A percentile compares a stretch with the other conserved stretches of the same genome.
Conservation (phyloP, 2,113 vertebrate genomes). For the Ovis aries region DNA sequence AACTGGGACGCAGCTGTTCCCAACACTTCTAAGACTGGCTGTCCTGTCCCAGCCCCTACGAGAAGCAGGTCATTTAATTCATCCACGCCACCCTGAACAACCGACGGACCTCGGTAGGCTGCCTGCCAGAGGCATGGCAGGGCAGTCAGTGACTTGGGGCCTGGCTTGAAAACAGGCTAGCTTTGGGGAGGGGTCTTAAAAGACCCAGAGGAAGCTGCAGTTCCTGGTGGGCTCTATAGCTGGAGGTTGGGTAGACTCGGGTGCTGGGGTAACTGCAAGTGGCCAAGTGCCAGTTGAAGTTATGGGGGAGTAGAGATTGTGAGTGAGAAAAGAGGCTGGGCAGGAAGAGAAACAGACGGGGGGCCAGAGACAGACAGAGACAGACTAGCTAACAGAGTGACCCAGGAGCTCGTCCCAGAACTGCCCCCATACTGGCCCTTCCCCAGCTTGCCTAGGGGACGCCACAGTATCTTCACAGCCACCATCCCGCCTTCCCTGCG, state of each 20-base stretch:
- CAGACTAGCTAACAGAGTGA: background rate
- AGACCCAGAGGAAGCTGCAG: background rate
- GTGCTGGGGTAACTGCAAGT: background rate
- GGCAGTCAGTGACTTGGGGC: background rate
- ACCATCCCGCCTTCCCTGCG: rapidly evolving
- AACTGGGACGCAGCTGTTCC: background rate
- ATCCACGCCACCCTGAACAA: too few relatives aligned
- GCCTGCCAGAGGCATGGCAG: background rate
- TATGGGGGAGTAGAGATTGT: background rate
- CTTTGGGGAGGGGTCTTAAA: background rate
- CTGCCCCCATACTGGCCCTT: background rate
- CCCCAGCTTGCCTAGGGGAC: background rate
- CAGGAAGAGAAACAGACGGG: background rate
- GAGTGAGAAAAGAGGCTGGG: background rate
- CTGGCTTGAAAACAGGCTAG: background rate
- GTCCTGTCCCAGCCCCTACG: background rate
- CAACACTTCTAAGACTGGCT: background rate
- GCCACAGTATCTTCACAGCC: background rate
- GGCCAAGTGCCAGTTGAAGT: background rate
- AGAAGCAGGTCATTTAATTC: background rate
- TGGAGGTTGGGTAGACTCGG: background rate
- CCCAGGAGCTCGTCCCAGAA: background rate
- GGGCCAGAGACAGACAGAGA: too few relatives aligned
- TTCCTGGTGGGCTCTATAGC: background rate
- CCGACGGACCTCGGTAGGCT: background rate